Conservation (phyloP, 2,888 invertebrate species). For the Polyommatus iphigenia region DNA sequence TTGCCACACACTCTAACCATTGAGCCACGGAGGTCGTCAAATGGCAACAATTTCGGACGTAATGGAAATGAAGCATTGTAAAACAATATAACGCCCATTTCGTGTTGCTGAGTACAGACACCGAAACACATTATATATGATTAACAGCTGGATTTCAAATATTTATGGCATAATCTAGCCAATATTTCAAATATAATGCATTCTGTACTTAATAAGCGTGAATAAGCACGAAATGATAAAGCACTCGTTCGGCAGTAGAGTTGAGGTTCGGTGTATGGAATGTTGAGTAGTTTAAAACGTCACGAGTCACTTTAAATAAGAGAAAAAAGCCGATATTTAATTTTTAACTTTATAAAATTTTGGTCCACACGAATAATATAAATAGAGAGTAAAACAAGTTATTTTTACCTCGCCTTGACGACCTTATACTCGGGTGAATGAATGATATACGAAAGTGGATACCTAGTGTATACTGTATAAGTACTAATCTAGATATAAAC, state of each 20-base stretch:
- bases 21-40: no score
- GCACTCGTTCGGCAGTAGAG: background rate
- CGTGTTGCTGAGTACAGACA: background rate
- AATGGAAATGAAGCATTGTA: background rate
- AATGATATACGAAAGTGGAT: background rate
- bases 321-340: no score
- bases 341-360: no score
- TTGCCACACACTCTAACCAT: no score
- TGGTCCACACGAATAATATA: no score
- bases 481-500: background rate
- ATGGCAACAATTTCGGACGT: background rate
- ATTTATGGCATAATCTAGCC: slow-evolving; percentile 28
- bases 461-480: background rate
- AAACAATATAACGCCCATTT: slow-evolving; percentile 17
- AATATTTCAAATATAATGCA: slow-evolving; percentile 27
- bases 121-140: slow-evolving; percentile 23
- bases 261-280: background rate
- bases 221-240: background rate
- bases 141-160: slow-evolving; percentile 25
- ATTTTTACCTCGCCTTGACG: no score
- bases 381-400: no score
- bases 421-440: background rate
- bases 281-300: background rate
- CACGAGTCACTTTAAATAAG: background rate
- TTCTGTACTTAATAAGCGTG: slow-evolving; percentile 14